phyloP scores from a whole-genome alignment of 1,140 invertebrate species.

The Sycophila sp. region DNA sequence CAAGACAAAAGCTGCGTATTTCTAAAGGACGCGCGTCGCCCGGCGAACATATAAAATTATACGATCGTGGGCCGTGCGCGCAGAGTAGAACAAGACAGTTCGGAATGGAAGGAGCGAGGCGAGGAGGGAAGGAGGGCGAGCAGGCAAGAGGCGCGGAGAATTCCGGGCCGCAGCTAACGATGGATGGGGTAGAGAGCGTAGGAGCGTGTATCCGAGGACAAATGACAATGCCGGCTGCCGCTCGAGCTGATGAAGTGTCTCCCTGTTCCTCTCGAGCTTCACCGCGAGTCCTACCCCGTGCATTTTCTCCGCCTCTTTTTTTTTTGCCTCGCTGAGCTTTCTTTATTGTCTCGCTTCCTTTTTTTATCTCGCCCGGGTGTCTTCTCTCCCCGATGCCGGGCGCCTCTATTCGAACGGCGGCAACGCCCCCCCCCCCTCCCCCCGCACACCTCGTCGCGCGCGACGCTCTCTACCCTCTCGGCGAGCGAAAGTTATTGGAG shows the following conservation, averaged over 20 bases:
- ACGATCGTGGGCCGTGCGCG: conserved; percentile 11
- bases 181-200: conserved; percentile 48
- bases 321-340: neutral
- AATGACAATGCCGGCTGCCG: conserved; percentile 59
- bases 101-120: too few relatives aligned
- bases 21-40: conserved; percentile 53
- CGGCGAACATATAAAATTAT: conserved; percentile 49
- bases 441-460: conserved; percentile 41
- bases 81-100: too few relatives aligned
- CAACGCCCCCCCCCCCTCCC: conserved; percentile 36
- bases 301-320: neutral
- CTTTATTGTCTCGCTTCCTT: conserved; percentile 7
- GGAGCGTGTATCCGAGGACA: conserved; percentile 49
- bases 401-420: neutral
- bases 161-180: conserved; percentile 51
- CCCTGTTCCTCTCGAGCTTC: conserved; percentile 30
- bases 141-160: conserved; percentile 39
- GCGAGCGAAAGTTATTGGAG: conserved; percentile 55
- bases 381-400: neutral
- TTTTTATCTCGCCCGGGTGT: neutral
- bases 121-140: conserved; percentile 38
- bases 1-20: conserved; percentile 51
- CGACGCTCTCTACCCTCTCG: conserved; percentile 15
- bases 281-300: neutral
- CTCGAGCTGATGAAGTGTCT: conserved; percentile 59